Conservation (phyloP, 1,140 invertebrate species). For the Zaprionus davidi region DNA sequence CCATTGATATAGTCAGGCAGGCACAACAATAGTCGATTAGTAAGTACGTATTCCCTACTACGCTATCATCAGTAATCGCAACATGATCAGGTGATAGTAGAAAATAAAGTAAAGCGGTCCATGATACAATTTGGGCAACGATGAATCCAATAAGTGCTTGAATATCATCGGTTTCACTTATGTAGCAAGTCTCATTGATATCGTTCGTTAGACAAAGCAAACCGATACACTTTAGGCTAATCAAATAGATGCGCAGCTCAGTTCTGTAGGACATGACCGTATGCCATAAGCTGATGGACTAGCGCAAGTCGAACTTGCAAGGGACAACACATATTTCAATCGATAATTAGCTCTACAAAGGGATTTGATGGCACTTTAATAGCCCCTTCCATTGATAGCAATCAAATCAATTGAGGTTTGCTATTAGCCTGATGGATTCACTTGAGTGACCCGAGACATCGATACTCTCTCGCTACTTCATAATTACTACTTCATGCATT, state of each 20-base stretch:
- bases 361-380: not conserved
- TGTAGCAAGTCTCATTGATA: not conserved
- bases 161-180: slow-evolving; percentile 23
- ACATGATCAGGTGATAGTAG: not conserved
- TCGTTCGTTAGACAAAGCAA: slow-evolving; percentile 46
- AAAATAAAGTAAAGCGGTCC: slow-evolving; percentile 18
- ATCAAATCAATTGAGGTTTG: slow-evolving; percentile 27
- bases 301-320: not conserved
- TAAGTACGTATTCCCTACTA: slow-evolving; percentile 56
- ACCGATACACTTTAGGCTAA: slow-evolving; percentile 56
- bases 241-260: slow-evolving; percentile 59
- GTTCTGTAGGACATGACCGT: slow-evolving; percentile 50
- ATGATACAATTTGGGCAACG: slow-evolving; percentile 23
- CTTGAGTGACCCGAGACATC: not conserved
- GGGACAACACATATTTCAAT: not conserved
- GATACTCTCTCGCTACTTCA: not conserved
- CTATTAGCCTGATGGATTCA: not conserved
- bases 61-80: slow-evolving; percentile 12
- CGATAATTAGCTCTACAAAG: not conserved
- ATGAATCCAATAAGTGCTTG: slow-evolving; percentile 29
- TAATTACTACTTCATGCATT: too few species aligned
- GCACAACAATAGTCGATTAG: slow-evolving; percentile 29
- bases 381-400: not conserved
- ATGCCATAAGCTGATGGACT: slow-evolving; percentile 9
- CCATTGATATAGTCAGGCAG: slow-evolving; percentile 50